Evolutionary conservation across 2,888 invertebrate species (phyloP), one percentile per base, ranked within the genome.

Genomic region (Panorpa germanica): DNA sequence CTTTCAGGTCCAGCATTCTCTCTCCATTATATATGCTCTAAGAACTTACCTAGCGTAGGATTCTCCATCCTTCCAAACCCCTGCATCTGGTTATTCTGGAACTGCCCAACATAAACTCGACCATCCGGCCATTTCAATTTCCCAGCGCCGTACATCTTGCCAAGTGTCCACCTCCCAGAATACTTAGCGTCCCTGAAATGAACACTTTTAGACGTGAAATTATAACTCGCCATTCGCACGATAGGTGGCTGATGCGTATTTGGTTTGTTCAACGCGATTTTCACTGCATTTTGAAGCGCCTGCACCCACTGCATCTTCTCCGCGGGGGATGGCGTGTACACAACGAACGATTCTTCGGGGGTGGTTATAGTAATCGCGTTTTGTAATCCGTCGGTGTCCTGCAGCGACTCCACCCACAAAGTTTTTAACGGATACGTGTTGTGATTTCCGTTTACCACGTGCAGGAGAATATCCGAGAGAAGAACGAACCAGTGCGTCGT

Each of bases 91-190:
- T 76, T 77, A 40, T 76, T 60, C 39, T 70, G 66, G 49, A 88
- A 76, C 41, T 78, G 73, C 0, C 90, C 90, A n/a, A 64, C 65
- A 43, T 82, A 88, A 31, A 65, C 57, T 43, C 70, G 70, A 2
- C 82, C 81, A 53, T 85, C 82, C 2, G 66, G 59, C 77, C 82
- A 90, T 44, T 73, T 73, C 34, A 88, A 50, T 48, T 74, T 75
- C 4, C 88, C 86, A 46, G 63, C 62, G 1, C 88, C 90, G 48
- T 88, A 81, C 44, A 85, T 62, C 46, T 81, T 75, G 1, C 81
- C 85, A 45, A 72, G 73, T 35, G 70, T 50, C 88, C 88, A 90
- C 33, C 73, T 62, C 0, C 82, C 90, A 30, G 60, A 65, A 41
- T 85, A 88, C 38, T 67, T 73, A 1, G 82, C 78, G 40, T 76